Evolutionary conservation across 2,113 vertebrate species (phyloP).

Genomic region (Nothobranchius furzeri): DNA sequence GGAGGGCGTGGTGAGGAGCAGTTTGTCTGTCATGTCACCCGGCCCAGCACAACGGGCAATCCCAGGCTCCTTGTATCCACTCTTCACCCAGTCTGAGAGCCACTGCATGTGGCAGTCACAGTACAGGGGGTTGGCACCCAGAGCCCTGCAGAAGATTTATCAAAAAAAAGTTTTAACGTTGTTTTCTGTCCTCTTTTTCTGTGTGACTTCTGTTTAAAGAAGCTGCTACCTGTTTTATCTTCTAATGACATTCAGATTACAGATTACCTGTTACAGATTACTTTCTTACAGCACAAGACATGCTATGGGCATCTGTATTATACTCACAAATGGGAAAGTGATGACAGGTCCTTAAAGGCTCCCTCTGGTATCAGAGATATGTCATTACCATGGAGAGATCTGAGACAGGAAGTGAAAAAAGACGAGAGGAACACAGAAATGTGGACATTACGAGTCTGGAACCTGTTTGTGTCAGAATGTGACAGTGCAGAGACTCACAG

Average conservation of each 20-base stretch:
- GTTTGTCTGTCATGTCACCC: constrained; percentile 96
- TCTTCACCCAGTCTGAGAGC: constrained; percentile 98
- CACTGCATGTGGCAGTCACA: constrained; percentile 99
- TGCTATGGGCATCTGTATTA: constrained; percentile 17
- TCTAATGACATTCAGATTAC: too few relatives aligned
- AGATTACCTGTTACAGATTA: not conserved
- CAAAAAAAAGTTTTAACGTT: too few relatives aligned
- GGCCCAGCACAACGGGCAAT: constrained; percentile 95
- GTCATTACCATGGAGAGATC: constrained; percentile 97
- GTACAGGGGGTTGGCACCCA: constrained; percentile 95
- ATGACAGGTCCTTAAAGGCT: constrained; percentile 92
- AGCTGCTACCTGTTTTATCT: too few relatives aligned
- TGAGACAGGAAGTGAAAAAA: constrained; percentile 52
- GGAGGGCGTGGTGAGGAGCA: constrained; percentile 96
- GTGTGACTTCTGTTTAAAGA: not conserved
- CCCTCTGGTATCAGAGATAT: constrained; percentile 96
- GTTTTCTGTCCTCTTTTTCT: not conserved
- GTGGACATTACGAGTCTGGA: not conserved
- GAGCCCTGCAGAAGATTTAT: constrained; percentile 80
- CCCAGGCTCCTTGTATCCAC: constrained; percentile 96
- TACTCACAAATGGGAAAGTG: constrained; percentile 96
- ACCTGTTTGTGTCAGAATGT: not conserved
- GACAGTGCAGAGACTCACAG: constrained; percentile 82
- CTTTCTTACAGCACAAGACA: constrained; percentile 11
- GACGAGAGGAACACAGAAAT: constrained; percentile 5